Evolutionary conservation across 2,797 vertebrate species (phyloP), one percentile per base, ranked within the genome.

Genomic region (Girardinus metallicus): DNA sequence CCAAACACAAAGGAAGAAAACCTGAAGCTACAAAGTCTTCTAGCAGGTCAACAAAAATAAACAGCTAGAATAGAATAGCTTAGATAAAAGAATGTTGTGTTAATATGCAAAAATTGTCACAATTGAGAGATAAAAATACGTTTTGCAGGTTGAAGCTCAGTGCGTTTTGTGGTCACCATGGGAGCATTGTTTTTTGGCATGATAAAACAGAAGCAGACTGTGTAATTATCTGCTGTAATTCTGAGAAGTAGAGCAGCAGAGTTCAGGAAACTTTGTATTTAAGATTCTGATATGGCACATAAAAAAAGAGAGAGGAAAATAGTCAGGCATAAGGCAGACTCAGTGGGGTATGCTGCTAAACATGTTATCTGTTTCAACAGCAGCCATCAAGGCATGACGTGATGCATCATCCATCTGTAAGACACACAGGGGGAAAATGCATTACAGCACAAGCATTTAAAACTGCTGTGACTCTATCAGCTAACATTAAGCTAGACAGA

Each of bases 401-500:
- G 84, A 92, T 89, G 87, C 86, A 91, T 92, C 85, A 89, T 88
- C 91, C 77, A 84, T 73, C 80, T 88, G 90, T 86, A 84, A 86
- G 80, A 90, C 83, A 88, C 89, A 77, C 79, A 31, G 85, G 85
- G 46, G 85, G 86, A 43, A 91, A 91, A 93, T 87, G 89, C 90
- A 91, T 92, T 92, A 92, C 74, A 87, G 80, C 85, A 75, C 86
- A 78, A 90, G 88, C 85, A 85, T 90, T 93, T 90, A 88, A 90
- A 85, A 89, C 85, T 76, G 85, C 87, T 86, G 91, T 79, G 78
- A 90, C 91, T 93, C 86, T 88, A 91, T 93, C 90, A 88, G 90
- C 82, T 46, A 64, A 85, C 91, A 93, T 93, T 92, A 92, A 75
- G 80, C 71, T 74, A 91, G 93, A 93, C 91, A 90, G 91, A 93